Evolutionary conservation across 2,797 vertebrate genomes (phyloP), one percentile per base, ranked within the genome.

Genomic region (Centroberyx gerrardi): DNA sequence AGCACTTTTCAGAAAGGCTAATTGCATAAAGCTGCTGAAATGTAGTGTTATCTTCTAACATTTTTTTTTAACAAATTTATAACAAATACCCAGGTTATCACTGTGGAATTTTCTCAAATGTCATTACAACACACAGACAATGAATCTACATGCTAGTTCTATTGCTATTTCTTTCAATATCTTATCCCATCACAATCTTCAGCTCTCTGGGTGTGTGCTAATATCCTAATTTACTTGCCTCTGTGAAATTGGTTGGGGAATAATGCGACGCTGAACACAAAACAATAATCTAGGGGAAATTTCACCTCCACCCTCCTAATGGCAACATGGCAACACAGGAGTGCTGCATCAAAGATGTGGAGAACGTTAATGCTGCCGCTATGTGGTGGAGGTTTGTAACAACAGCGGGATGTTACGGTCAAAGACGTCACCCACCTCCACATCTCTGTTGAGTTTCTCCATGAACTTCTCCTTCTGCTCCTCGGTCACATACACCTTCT

Each of bases 401-500:
- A 36, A 38, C 83, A 76, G 27, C 1, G 8, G 42, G 4, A 53
- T 0, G 53, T 27, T 46, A 18, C 38, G 8, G 36, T 8, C 29
- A 51, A 44, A 10, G 3, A 8, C 2, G 8, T 49, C 13, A 3
- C 75, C 74, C 85, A 99, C 98, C 97, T 99, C 98, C 51, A 99
- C 97, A 3, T 99, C 98, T 81, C 93, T 86, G 88, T 97, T 97
- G 22, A 99, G 93, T 64, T 98, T 99, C 90, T 98, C 98, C 95
- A 98, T 94, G 78, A 98, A 95, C 56, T 96, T 94, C 70, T 95
- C 96, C 90, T 97, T 97, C 90, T 97, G 90, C 63, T 97, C 97
- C 68, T 98, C 96, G 0, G 91, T 96, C 60, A 98, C 96, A 0
- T 97, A 98, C 6, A 99, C 96, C 87, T 97, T 99, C 94, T 99